A percentile compares a stretch with the other conserved stretches of the same genome.
These are phyloP conservation scores for Todiramphus saurophagus DNA, from an alignment of 2,113 vertebrate genomes.

Conservation along the genomic window DNA sequence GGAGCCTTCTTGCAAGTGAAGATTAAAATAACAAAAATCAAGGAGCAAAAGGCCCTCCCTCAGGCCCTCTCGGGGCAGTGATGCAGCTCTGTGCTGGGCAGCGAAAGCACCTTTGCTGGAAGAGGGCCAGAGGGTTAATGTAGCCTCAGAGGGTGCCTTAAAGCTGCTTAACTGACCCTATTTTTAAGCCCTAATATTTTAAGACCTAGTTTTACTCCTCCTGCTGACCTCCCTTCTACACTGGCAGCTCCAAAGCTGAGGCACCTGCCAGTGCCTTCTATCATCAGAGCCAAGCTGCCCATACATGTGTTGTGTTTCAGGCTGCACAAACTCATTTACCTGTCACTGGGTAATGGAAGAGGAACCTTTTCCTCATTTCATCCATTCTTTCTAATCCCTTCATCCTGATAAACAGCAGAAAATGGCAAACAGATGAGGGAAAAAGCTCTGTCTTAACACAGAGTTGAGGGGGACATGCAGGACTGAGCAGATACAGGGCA, in stretches of 20 bases:
- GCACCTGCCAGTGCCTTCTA: neutral
- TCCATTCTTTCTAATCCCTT: neutral
- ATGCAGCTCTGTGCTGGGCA: neutral
- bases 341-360: neutral
- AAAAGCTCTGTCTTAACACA: fast-evolving
- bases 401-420: neutral
- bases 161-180: neutral
- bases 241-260: neutral
- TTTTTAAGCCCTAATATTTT: neutral
- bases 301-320: fast-evolving
- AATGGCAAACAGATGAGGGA: neutral
- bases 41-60: neutral
- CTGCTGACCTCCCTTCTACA: neutral
- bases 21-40: neutral
- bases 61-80: fast-evolving
- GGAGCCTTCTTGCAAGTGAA: neutral
- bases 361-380: neutral
- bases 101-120: neutral
- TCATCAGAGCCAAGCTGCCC: neutral
- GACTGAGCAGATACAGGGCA: neutral
- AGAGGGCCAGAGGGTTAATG: neutral
- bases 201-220: neutral
- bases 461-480: neutral
- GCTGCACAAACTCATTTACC: neutral
- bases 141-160: neutral